Evolutionary conservation across 1,140 invertebrate species (phyloP), one percentile per base, ranked within the genome.

Genomic region (Adelges cooleyi): DNA sequence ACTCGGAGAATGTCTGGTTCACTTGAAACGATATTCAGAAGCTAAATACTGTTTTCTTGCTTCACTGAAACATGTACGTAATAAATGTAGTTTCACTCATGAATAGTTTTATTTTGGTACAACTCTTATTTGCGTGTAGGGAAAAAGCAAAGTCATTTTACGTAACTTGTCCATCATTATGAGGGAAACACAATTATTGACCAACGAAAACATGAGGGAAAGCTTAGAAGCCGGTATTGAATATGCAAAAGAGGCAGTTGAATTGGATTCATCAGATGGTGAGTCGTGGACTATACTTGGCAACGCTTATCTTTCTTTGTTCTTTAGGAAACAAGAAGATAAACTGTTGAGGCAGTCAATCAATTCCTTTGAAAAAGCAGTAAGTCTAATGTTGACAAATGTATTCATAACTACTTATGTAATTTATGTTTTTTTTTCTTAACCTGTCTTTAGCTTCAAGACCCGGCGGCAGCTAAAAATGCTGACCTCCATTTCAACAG

Each of bases 1-100:
- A 73, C 77, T 95, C 10, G 91, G 90, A 6, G 89, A 92, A 74
- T 90, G 86, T 74, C 91, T 90, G 74, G 92, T 88, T 84, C 92
- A 92, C 74, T 88, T 88, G 74, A 81, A 85, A 71, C 86, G 92
- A 72, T 77, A 91, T 23, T 78, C 82, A 69, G 84, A 87, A 69
- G 89, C 90, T 2, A 87, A 86, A 71, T 89, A 87, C 71, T 93
- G 90, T 75, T 93, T 93, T 77, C 79, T 83, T 70, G 85, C 86
- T 69, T 88, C 89, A 68, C 75, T 92, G 36, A 84, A 84, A 73
- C 83, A 90, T 79, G 89, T 90, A 79, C 77, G 77, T 77, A 68
- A 40, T 52, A 36, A 13, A 27, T n/a, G n/a, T n/a, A n/a, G n/a
- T n/a, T n/a, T n/a, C n/a, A n/a, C n/a, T n/a, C n/a, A n/a, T n/a